phyloP scores from a whole-genome alignment of 2,888 invertebrate genomes.

The Anticlea derivata region DNA sequence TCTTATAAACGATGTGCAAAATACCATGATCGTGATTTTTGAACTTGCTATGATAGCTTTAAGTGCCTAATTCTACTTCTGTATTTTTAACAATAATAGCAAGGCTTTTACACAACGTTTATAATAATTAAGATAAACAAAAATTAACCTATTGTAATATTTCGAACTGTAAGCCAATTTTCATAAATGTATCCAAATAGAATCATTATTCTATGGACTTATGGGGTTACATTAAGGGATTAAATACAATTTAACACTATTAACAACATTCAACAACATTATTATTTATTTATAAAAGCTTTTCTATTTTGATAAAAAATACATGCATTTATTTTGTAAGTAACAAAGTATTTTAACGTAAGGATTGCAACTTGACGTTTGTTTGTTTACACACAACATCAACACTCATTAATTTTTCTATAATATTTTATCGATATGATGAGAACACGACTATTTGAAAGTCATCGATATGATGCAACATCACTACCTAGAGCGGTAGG shows the following conservation, averaged over 20 bases:
- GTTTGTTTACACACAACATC: slow-evolving; percentile 27
- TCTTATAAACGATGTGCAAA: slow-evolving; percentile 10
- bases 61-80: too few relatives aligned
- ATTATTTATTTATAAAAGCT: slow-evolving; percentile 38
- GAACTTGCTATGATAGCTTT: too few relatives aligned
- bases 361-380: slow-evolving; percentile 16
- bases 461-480: slow-evolving; percentile 32
- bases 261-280: slow-evolving; percentile 75
- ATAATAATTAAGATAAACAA: slow-evolving; percentile 17
- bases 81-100: too few relatives aligned
- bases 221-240: slow-evolving; percentile 62
- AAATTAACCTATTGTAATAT: slow-evolving; percentile 39
- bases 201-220: slow-evolving; percentile 58
- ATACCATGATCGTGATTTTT: not conserved
- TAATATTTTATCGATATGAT: slow-evolving; percentile 30
- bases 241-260: slow-evolving; percentile 71
- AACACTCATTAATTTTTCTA: slow-evolving; percentile 22
- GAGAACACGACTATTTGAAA: slow-evolving; percentile 27
- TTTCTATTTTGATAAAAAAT: slow-evolving; percentile 33
- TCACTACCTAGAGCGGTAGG: slow-evolving; percentile 8
- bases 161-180: slow-evolving; percentile 61
- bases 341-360: slow-evolving; percentile 18
- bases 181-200: slow-evolving; percentile 44
- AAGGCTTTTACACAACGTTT: slow-evolving; percentile 19
- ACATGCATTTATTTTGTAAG: slow-evolving; percentile 29